phyloP scores from a whole-genome alignment of 2,888 invertebrate species.

The Chelonus formosanus region DNA sequence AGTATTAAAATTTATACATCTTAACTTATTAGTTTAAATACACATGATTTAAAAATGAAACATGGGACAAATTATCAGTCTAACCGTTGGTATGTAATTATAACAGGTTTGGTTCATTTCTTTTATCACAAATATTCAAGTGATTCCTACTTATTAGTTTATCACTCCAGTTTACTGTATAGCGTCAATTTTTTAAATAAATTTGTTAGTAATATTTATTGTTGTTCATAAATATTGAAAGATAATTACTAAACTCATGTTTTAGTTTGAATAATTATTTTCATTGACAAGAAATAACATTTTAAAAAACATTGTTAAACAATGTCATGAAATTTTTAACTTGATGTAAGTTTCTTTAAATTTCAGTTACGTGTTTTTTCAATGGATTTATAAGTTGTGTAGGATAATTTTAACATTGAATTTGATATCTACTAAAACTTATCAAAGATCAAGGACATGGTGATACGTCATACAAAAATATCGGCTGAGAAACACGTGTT shows the following conservation, averaged over 20 bases:
- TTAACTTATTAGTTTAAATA: constrained; percentile 1
- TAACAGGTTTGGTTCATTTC: neutral
- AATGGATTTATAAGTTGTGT: neutral
- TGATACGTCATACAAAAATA: neutral
- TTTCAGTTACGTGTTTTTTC: neutral
- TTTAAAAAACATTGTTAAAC: too few species aligned
- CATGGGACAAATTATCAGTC: constrained; percentile 6
- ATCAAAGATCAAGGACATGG: neutral
- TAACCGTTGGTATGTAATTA: constrained; percentile 6
- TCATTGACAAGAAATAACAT: too few species aligned
- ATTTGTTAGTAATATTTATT: too few species aligned
- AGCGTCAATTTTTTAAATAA: too few species aligned
- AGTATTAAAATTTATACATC: neutral
- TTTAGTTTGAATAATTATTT: too few species aligned
- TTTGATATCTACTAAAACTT: neutral
- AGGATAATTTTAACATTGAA: neutral
- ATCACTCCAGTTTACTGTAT: neutral
- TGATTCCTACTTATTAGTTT: neutral
- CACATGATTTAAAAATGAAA: neutral
- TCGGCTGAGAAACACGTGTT: neutral
- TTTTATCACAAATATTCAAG: neutral
- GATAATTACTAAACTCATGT: too few species aligned
- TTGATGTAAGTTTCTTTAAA: neutral
- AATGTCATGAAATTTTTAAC: too few species aligned
- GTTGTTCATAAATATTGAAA: too few species aligned